Evolutionary conservation across 2,797 vertebrate genomes (phyloP).

Genomic region (Australoheros facetus): DNA sequence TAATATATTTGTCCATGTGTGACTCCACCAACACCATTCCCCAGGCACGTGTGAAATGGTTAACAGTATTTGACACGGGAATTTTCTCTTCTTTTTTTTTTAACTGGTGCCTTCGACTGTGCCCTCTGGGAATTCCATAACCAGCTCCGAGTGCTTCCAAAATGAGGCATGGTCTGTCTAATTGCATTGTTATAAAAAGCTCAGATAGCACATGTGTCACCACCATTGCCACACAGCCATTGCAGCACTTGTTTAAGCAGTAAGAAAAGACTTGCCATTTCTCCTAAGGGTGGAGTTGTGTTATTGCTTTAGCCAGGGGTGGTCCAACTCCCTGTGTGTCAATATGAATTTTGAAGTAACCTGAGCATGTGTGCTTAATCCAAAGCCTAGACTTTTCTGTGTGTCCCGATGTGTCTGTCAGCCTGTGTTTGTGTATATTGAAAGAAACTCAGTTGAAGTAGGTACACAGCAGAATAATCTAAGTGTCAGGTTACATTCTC

Average conservation of each 20-base stretch:
- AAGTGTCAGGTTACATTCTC: slow-evolving; percentile 40
- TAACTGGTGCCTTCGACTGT: slow-evolving; percentile 21
- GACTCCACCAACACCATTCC: not conserved
- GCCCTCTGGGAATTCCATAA: slow-evolving; percentile 31
- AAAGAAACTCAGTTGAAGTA: slow-evolving; percentile 19
- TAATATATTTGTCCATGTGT: not conserved
- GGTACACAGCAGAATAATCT: slow-evolving; percentile 45
- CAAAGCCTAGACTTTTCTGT: slow-evolving; percentile 7
- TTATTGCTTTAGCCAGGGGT: slow-evolving; percentile 59
- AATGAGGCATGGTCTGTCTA: slow-evolving; percentile 13
- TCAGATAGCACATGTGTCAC: not conserved
- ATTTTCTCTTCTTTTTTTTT: slow-evolving; percentile 24
- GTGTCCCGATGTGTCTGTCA: slow-evolving; percentile 9
- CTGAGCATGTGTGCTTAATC: slow-evolving; percentile 7
- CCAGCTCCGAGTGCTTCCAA: slow-evolving; percentile 31
- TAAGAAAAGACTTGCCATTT: slow-evolving; percentile 52
- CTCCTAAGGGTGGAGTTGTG: slow-evolving; percentile 64
- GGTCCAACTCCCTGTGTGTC: slow-evolving; percentile 36
- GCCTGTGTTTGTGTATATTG: slow-evolving; percentile 38
- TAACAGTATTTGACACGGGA: not conserved
- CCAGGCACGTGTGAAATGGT: slow-evolving; percentile 36
- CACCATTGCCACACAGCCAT: not conserved
- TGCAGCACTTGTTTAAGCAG: not conserved
- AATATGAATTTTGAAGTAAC: slow-evolving; percentile 16
- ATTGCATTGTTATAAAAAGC: slow-evolving; percentile 31